Conservation (phyloP, 2,797 vertebrate species). For the Hoplostethus mediterraneus region DNA sequence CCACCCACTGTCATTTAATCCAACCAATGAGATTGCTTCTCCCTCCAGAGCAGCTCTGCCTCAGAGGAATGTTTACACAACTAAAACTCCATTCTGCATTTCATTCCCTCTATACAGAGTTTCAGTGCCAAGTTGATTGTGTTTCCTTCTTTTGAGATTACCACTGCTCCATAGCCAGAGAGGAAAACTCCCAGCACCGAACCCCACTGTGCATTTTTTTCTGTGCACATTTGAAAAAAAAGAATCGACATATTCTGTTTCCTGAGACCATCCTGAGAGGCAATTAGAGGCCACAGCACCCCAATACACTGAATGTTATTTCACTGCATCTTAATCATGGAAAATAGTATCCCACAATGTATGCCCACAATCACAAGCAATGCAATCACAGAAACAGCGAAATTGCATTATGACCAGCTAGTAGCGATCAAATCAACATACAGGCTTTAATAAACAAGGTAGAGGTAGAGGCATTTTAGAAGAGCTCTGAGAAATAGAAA, state of each 20-base stretch:
- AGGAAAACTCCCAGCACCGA: slow-evolving; percentile 28
- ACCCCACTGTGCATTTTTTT: slow-evolving; percentile 13
- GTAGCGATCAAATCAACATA: neutral
- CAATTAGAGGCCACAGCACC: slow-evolving; percentile 43
- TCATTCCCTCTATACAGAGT: slow-evolving; percentile 11
- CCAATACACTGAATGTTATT: slow-evolving; percentile 14
- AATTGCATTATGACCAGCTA: neutral
- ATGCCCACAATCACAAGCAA: neutral
- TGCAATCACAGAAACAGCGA: too few species aligned
- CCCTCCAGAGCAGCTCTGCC: slow-evolving; percentile 15
- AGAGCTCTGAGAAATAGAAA: neutral
- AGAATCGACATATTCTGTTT: slow-evolving; percentile 29
- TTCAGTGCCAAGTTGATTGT: neutral
- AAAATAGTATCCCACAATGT: slow-evolving; percentile 7
- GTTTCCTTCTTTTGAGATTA: slow-evolving; percentile 19
- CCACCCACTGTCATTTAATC: neutral
- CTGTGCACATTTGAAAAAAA: neutral
- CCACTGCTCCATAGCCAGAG: slow-evolving; percentile 11
- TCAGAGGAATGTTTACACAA: slow-evolving; percentile 22
- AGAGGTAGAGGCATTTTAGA: neutral
- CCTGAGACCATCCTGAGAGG: slow-evolving; percentile 28
- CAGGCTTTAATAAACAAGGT: neutral
- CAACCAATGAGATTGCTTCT: neutral
- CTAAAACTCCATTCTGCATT: slow-evolving; percentile 5
- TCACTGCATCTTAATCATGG: slow-evolving; percentile 18